A percentile compares a stretch with the other conserved stretches of the same genome.
phyloP scores from a whole-genome alignment of 2,888 invertebrate species.

The Protonemura montana region DNA sequence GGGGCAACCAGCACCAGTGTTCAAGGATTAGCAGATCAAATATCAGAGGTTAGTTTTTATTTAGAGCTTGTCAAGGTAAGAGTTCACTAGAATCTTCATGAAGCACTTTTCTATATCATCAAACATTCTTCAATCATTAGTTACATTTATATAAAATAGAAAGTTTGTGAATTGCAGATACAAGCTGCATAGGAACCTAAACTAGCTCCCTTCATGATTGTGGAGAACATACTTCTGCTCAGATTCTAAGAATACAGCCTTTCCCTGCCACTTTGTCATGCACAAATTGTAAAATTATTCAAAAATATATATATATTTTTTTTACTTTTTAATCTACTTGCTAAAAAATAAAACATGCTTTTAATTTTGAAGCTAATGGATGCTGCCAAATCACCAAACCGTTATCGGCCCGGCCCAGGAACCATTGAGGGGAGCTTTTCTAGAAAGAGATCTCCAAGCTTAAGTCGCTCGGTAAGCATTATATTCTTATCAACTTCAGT shows the following conservation, averaged over 20 bases:
- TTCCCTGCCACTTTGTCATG: background rate
- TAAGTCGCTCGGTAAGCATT: slow-evolving; percentile 44
- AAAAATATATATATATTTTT: too few relatives aligned
- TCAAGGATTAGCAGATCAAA: slow-evolving; percentile 25
- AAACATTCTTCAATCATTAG: too few relatives aligned
- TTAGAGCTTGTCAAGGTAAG: background rate
- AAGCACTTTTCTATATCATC: background rate
- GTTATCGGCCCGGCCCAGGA: background rate
- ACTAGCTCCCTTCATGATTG: background rate
- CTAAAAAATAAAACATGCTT: background rate
- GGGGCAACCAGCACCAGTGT: background rate
- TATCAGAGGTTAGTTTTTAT: slow-evolving; percentile 20
- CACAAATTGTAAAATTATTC: too few relatives aligned
- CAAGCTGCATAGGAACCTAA: background rate
- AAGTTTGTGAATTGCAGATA: background rate
- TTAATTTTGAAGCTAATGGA: background rate
- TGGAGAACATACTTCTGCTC: background rate
- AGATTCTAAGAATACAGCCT: background rate
- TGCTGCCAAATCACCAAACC: background rate
- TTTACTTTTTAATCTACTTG: too few relatives aligned
- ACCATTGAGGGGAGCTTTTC: background rate
- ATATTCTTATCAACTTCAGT: too few relatives aligned
- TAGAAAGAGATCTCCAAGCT: slow-evolving; percentile 42
- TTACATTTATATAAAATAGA: background rate
- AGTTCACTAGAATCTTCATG: background rate